Evolutionary conservation across 2,797 vertebrate species (phyloP).

Genomic region (Diceros bicornis): DNA sequence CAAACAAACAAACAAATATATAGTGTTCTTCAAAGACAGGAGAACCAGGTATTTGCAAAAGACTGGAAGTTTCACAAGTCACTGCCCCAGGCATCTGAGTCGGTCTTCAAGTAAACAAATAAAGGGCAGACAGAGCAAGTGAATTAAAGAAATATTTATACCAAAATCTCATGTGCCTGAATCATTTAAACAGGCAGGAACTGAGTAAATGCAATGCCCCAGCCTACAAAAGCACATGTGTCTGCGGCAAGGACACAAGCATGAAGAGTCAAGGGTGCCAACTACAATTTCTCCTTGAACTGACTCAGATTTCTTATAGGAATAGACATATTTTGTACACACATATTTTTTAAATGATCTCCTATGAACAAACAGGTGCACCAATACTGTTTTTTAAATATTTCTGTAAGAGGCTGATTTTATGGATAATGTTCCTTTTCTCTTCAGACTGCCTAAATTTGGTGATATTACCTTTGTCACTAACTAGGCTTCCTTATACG

Average conservation of each 20-base stretch:
- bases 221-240: neutral
- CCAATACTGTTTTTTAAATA: neutral
- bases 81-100: neutral
- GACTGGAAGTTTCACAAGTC: slow-evolving; percentile 17
- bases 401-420: neutral
- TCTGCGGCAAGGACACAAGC: neutral
- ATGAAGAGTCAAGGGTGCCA: no score
- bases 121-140: neutral
- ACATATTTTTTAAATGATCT: neutral
- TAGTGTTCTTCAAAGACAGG: neutral
- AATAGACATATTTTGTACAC: neutral
- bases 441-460: neutral
- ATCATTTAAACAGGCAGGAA: neutral
- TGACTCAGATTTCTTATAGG: neutral
- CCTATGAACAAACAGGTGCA: neutral
- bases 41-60: neutral
- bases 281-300: fast-evolving
- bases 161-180: neutral
- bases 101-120: neutral
- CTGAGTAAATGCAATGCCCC: neutral
- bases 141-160: neutral
- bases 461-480: no score
- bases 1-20: neutral
- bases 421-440: neutral
- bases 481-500: neutral